Conservation (phyloP, 2,113 vertebrate species). For the Phalacrocorax pelagicus region DNA sequence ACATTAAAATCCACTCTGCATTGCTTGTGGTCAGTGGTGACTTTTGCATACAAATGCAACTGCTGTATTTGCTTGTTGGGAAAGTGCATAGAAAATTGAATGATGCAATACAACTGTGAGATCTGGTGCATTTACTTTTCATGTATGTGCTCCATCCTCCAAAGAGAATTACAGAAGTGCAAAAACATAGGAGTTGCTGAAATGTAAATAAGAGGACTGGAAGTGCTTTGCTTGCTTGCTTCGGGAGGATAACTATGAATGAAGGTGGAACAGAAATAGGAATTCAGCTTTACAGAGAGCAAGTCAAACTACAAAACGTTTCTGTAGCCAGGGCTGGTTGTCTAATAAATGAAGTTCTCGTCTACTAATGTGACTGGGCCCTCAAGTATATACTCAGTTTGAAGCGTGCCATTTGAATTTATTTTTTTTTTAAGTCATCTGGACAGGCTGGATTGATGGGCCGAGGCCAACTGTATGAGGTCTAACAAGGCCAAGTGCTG, state of each 20-base stretch:
- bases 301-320: not conserved
- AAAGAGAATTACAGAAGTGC: not conserved
- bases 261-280: not conserved
- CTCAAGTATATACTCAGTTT: not conserved
- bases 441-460: too few relatives aligned
- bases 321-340: not conserved
- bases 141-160: not conserved
- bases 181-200: not conserved
- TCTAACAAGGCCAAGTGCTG: too few relatives aligned
- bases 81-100: not conserved
- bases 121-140: not conserved
- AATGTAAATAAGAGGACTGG: not conserved
- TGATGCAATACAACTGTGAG: not conserved
- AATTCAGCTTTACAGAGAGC: not conserved
- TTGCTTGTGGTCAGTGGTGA: not conserved
- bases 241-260: not conserved
- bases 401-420: not conserved
- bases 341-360: not conserved
- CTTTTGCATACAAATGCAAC: not conserved
- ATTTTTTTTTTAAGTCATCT: not conserved
- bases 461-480: too few relatives aligned
- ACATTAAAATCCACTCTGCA: not conserved
- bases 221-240: not conserved
- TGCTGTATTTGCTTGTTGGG: not conserved
- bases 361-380: not conserved